Percentiles rank a stretch among this genome's conserved stretches.
Evolutionary conservation across 2,113 vertebrate genomes (phyloP).

Genomic region (Dromas ardeola): DNA sequence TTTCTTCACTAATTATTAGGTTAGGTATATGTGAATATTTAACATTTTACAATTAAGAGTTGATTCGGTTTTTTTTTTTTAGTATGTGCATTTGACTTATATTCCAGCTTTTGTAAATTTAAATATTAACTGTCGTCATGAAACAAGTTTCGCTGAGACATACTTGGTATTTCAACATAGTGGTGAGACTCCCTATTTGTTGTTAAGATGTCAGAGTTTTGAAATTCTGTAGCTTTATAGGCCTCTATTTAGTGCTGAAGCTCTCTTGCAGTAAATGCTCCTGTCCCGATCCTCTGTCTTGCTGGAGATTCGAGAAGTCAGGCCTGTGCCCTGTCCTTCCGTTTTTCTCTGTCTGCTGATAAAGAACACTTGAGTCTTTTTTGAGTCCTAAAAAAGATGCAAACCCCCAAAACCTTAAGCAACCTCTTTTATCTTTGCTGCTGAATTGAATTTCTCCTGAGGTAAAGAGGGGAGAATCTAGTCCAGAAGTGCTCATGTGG

Average conservation of each 20-base stretch:
- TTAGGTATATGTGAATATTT: not conserved
- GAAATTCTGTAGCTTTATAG: not conserved
- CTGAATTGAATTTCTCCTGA: not conserved
- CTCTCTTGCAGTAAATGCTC: not conserved
- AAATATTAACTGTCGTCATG: not conserved
- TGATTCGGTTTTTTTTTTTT: not conserved
- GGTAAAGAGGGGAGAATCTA: not conserved
- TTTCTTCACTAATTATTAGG: not conserved
- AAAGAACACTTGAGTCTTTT: not conserved
- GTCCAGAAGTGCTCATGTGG: not conserved
- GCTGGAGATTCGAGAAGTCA: not conserved
- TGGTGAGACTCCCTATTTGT: not conserved
- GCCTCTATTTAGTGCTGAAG: not conserved
- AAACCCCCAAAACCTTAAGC: not conserved
- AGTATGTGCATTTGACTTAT: not conserved
- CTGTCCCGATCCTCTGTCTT: accelerated
- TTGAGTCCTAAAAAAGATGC: not conserved
- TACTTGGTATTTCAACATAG: not conserved
- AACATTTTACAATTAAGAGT: not conserved
- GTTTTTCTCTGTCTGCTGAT: not conserved
- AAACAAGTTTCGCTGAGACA: not conserved
- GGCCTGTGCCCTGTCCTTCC: not conserved
- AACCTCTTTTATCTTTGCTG: not conserved
- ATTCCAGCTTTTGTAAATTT: not conserved
- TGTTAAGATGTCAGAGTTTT: not conserved